phyloP scores from a whole-genome alignment of 2,113 vertebrate genomes.

The Heterocephalus glaber region DNA sequence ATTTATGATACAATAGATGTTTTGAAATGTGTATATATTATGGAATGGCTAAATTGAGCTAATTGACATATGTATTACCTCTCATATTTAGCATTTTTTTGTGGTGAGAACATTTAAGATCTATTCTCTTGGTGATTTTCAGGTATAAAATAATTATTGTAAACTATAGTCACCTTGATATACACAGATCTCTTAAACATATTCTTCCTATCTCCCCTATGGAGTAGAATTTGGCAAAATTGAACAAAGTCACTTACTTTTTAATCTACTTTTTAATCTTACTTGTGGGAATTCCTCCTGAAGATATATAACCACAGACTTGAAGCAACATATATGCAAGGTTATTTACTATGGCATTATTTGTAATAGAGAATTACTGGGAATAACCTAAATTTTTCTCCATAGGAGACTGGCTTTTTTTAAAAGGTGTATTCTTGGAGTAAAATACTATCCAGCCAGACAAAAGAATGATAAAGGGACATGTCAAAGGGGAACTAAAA shows the following conservation, averaged over 20 bases:
- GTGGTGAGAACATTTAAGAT: not conserved
- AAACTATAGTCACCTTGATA: not conserved
- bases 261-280: conserved; percentile 20
- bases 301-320: not conserved
- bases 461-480: not conserved
- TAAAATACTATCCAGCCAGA: not conserved
- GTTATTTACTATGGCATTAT: not conserved
- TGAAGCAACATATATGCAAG: not conserved
- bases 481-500: not conserved
- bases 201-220: not conserved
- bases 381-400: not conserved
- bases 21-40: not conserved
- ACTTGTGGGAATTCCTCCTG: not conserved
- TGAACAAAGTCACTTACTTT: conserved; percentile 26
- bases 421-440: not conserved
- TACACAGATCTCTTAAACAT: not conserved
- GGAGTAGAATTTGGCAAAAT: not conserved
- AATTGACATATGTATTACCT: not conserved
- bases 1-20: not conserved
- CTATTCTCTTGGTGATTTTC: not conserved
- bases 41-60: not conserved
- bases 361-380: not conserved
- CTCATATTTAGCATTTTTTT: not conserved
- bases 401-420: not conserved
- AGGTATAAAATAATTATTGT: not conserved